These are phyloP conservation scores for Rhopalosiphum nymphaeae DNA, from an alignment of 2,888 invertebrate species.

Conservation along the genomic window DNA sequence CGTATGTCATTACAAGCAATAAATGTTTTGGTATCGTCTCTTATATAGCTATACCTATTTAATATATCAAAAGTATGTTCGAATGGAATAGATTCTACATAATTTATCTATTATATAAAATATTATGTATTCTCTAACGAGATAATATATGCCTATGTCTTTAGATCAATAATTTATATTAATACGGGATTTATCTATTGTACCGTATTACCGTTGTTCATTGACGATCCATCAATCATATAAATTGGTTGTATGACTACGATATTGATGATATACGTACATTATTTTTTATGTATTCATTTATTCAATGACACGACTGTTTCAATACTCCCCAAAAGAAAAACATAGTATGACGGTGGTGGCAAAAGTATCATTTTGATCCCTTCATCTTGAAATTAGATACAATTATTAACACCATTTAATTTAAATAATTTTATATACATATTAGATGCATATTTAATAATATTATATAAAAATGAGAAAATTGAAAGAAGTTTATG, in stretches of 20 bases:
- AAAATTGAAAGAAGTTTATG: no score
- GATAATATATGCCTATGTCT: not conserved
- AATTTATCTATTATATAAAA: not conserved
- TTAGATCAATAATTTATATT: not conserved
- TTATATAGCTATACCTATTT: not conserved
- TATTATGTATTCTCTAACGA: not conserved
- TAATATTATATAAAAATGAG: no score
- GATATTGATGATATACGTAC: not conserved
- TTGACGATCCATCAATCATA: not conserved
- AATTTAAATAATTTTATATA: no score
- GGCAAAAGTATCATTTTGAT: no score
- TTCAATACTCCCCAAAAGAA: no score
- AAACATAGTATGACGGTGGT: no score
- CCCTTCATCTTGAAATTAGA: no score
- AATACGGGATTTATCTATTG: not conserved
- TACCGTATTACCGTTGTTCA: not conserved
- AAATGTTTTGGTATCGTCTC: constrained; percentile 8
- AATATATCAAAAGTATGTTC: not conserved
- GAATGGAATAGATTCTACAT: not conserved
- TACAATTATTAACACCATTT: no score
- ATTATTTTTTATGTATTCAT: not conserved
- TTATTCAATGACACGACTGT: not conserved
- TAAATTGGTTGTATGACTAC: not conserved
- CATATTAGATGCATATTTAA: no score
- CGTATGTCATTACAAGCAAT: constrained; percentile 20